Evolutionary conservation across 2,888 invertebrate species (phyloP), one percentile per base, ranked within the genome.

Genomic region (Abrostola triplasia): DNA sequence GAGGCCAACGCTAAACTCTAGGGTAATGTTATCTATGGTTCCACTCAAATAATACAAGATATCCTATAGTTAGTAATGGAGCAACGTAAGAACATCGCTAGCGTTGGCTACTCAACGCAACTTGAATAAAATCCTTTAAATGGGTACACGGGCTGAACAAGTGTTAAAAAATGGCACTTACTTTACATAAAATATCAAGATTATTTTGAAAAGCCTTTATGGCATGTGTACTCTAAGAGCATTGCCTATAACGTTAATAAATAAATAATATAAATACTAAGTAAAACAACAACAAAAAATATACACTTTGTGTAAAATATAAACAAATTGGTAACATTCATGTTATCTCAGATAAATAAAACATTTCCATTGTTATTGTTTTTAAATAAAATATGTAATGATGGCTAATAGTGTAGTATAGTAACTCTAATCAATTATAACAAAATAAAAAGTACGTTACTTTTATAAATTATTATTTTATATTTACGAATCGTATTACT

Each of bases 321-420:
- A 53, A 64, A 68, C 64, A 73, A 65, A 73, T 47, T 77, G 68
- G 71, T 80, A 77, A 77, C 75, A 80, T 64, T 53, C 41, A 70
- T 66, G 51, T 47, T n/a, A 9, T 9, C n/a, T 9, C 35, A 36
- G n/a, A 36, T 49, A 49, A 49, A 36, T 13, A 47, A 48, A 49
- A 11, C 35, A 0, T 49, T 49, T 11, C 6, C 36, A 49, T 36
- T n/a, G 49, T 36, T 40, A 9, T 40, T 9, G 24, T 7, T 49
- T 44, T 12, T 37, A 50, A 36, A 36, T 47, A 56, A 49, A 53
- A 11, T 36, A 41, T 11, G 41, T 5, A 24, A 47, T n/a, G 13
- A 44, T 47, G 13, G 9, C 44, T 44, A 44, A 12, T 24, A 9
- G 44, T 24, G 24, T n/a, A n/a, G n/a, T n/a, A n/a, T n/a, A 24